These are phyloP conservation scores for Leptothorax acervorum DNA, from an alignment of 2,888 invertebrate species.

Conservation along the genomic window DNA sequence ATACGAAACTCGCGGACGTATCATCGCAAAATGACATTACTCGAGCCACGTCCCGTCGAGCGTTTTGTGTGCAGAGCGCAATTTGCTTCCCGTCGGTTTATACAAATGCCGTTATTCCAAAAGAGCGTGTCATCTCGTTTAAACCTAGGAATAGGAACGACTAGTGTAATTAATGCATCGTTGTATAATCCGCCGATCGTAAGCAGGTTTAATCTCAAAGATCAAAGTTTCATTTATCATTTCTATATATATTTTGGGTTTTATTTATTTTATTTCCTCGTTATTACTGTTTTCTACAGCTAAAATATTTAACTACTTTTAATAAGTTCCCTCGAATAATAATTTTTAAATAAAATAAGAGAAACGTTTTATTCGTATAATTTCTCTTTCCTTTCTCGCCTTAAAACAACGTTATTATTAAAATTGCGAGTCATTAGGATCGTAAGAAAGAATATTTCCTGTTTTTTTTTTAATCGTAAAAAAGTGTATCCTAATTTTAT, in stretches of 20 bases:
- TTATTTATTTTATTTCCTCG: not conserved
- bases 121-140: slow-evolving; percentile 12
- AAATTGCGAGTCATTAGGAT: not conserved
- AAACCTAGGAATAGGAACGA: not conserved
- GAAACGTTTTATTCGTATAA: not conserved
- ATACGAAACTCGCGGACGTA: slow-evolving; percentile 27
- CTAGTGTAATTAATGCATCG: not conserved
- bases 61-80: not conserved
- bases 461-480: no score
- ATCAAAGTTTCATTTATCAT: not conserved
- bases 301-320: not conserved
- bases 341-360: slow-evolving; percentile 9
- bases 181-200: not conserved
- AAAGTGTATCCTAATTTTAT: not conserved
- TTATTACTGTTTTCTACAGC: not conserved
- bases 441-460: not conserved
- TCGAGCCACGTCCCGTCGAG: not conserved
- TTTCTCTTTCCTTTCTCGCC: not conserved
- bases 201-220: not conserved
- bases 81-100: slow-evolving; percentile 12
- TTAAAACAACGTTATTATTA: not conserved
- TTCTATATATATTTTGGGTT: not conserved
- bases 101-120: slow-evolving; percentile 17
- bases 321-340: not conserved
- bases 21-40: slow-evolving; percentile 42